phyloP scores from a whole-genome alignment of 2,797 vertebrate genomes.

The Xenentodon cancila region DNA sequence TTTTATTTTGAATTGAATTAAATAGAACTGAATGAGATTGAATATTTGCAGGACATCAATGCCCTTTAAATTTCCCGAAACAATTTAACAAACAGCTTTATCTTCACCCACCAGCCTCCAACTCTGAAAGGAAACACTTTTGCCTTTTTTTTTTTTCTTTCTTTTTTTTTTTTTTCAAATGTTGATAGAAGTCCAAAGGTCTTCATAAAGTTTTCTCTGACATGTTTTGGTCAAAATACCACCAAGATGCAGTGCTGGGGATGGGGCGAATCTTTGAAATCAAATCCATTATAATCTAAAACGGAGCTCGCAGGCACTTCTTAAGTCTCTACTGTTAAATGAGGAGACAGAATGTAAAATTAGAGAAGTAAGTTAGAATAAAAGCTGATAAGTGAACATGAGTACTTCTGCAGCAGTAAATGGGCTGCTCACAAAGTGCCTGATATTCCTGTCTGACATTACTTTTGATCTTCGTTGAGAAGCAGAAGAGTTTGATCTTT shows the following conservation, averaged over 20 bases:
- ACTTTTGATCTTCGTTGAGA: slow-evolving; percentile 39
- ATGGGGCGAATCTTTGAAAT: neutral
- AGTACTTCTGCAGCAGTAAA: slow-evolving; percentile 45
- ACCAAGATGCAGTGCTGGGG: no score
- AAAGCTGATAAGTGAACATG: slow-evolving; percentile 44
- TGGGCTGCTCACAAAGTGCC: slow-evolving; percentile 54
- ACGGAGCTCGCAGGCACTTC: slow-evolving; percentile 6
- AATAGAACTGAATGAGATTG: no score
- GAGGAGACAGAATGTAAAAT: slow-evolving; percentile 28
- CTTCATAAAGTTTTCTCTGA: no score
- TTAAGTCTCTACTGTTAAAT: slow-evolving; percentile 12
- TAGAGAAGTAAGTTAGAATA: slow-evolving; percentile 24
- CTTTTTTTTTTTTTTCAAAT: no score
- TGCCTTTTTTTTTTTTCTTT: no score
- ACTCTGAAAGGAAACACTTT: neutral
- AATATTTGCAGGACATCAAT: slow-evolving; percentile 18
- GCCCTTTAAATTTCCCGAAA: slow-evolving; percentile 40
- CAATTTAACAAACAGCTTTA: slow-evolving; percentile 22
- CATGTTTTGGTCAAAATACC: no score
- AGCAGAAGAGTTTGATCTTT: slow-evolving; percentile 25
- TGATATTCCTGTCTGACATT: slow-evolving; percentile 53
- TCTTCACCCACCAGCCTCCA: neutral
- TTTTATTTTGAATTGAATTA: slow-evolving; percentile 18
- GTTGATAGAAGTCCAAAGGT: no score
- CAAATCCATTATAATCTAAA: slow-evolving; percentile 32